Percentiles rank a stretch among this genome's conserved stretches.
phyloP scores from a whole-genome alignment of 2,888 invertebrate genomes.

The Orthonychiurus folsomi region DNA sequence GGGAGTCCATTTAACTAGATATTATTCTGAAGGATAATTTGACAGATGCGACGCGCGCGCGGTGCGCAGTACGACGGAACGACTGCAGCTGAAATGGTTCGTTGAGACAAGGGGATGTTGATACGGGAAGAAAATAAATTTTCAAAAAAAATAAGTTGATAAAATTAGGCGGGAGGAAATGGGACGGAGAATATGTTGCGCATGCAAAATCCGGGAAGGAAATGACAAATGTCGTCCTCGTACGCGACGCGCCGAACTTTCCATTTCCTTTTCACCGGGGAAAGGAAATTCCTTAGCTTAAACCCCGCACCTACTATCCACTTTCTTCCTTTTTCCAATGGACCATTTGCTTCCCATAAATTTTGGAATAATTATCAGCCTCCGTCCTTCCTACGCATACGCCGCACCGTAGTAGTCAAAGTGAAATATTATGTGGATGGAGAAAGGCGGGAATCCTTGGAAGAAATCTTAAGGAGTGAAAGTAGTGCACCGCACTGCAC shows the following conservation, averaged over 20 bases:
- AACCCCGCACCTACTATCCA: conserved; percentile 1
- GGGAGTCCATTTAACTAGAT: too few species aligned
- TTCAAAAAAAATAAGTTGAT: neutral
- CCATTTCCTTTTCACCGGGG: neutral
- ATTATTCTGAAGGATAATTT: too few species aligned
- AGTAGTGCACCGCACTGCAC: neutral
- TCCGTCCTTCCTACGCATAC: too few species aligned
- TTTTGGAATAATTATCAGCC: conserved; percentile 20
- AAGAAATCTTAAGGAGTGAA: neutral
- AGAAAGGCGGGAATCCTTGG: too few species aligned
- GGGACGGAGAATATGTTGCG: neutral
- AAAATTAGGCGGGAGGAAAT: neutral
- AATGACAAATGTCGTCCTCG: neutral
- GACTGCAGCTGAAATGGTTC: neutral
- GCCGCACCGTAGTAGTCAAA: too few species aligned
- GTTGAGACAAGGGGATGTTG: neutral
- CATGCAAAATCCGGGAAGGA: neutral
- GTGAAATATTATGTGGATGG: neutral
- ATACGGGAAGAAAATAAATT: neutral
- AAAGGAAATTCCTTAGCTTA: neutral
- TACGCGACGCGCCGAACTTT: too few species aligned
- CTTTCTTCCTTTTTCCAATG: conserved; percentile 10
- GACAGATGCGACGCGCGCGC: too few species aligned
- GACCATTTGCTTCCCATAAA: conserved; percentile 17
- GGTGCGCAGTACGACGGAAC: too few species aligned